Percentiles rank a stretch among this genome's conserved stretches.
Conservation (phyloP, 1,140 invertebrate species). For the Aphelinus certus region DNA sequence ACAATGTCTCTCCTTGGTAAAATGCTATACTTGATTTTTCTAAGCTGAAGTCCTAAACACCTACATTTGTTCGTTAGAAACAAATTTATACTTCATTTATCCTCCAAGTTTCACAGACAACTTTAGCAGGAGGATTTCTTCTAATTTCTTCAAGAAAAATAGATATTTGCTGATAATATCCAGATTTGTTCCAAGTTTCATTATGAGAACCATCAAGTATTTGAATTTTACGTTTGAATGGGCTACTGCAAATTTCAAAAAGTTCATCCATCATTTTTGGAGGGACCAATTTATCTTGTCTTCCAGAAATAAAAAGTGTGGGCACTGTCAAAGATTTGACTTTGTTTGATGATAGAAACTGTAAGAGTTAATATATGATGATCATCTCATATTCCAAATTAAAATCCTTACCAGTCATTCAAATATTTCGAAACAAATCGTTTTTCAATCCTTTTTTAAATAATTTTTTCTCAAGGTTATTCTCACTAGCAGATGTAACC, state of each 20-base stretch:
- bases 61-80: background rate
- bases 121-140: conserved; percentile 51
- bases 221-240: conserved; percentile 76
- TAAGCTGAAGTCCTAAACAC: conserved; percentile 2
- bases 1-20: no score
- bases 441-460: conserved; percentile 25
- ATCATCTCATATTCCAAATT: conserved; percentile 13
- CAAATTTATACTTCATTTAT: conserved; percentile 55
- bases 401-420: no score
- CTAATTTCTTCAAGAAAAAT: conserved; percentile 67
- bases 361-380: conserved; percentile 59
- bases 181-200: conserved; percentile 81
- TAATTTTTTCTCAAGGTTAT: background rate
- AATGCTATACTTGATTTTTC: background rate
- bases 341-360: conserved; percentile 80
- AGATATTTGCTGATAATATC: conserved; percentile 71
- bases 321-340: conserved; percentile 74
- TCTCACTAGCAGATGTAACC: no score
- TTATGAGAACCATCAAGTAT: conserved; percentile 85
- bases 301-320: conserved; percentile 82
- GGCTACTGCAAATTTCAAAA: conserved; percentile 75
- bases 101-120: conserved; percentile 51
- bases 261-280: conserved; percentile 85
- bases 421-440: background rate
- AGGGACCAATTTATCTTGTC: conserved; percentile 86